Base-by-base conservation (phyloP, 2,797 vertebrate genomes). In the Holocentrus rufus region DNA sequence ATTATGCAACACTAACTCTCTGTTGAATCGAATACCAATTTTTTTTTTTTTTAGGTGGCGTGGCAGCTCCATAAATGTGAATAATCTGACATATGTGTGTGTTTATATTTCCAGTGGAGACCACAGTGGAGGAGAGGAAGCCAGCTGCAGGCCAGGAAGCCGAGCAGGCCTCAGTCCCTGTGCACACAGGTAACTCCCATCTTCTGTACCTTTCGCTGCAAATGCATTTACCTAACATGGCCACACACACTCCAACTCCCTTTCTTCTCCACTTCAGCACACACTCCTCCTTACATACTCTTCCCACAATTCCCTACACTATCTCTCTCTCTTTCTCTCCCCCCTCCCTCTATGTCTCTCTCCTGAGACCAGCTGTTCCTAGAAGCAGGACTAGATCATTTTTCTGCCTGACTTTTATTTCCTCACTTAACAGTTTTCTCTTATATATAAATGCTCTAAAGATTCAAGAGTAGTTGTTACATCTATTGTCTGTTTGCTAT, bases 161-260 rank as follows among this genome's bases (percentile, higher is more conserved):
- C 7, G 93, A 91, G 78, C 92, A 91, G 74, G 90, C 88, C 36
- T 92, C 90, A 3, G 86, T 91, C 58, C 88, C 91, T 70, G 82
- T 92, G 25, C 89, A 91, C 78, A 85, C 93, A 93, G 93, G 94
- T 95, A 92, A 85, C 39, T 49, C 56, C 11, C 50, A 53, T 62
- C 59, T 49, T 30, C 53, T 63, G 57, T 65, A 77, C 67, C 50
- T 76, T 74, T 72, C 18, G 13, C 11, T n/a, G 0, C 31, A 44
- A 14, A 8, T 1, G 36, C 54, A 65, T 58, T 39, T 39, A 7
- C 50, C 6, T 39, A 39, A 27, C 34, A 61, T 46, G n/a, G 18
- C n/a, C 31, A 34, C 31, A 34, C 31, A 20, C 18, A 25, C 46
- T 30, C 23, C 8, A 18, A 57, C 70, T 65, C 22, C 68, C 36